Base-by-base conservation (phyloP, 92 coral and sea anemone species). In the Heliopora coerulea region DNA sequence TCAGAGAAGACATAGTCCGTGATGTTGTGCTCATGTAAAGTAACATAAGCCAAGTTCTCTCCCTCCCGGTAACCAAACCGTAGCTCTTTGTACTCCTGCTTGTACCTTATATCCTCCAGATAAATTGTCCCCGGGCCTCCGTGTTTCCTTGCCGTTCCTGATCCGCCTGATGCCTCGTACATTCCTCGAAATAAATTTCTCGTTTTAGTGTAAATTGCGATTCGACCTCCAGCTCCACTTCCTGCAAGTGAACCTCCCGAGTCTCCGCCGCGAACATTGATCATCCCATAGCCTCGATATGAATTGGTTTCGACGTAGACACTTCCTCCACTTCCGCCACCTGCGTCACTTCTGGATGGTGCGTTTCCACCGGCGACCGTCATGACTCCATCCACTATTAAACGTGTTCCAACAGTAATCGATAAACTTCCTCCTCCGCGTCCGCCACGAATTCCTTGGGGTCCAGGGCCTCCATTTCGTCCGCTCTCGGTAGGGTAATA, bases 261-360 rank as follows among this genome's bases (percentile, higher is more conserved):
- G 56, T 82, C 72, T 13, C 97, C 97, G 14, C 97, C 97, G 42
- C 74, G 84, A 8, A 76, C 88, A 73, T 78, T 83, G 30, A 90
- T 49, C 48, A 62, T 81, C 32, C 97, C 97, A 78, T 80, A 87
- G 18, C 97, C 97, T 89, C 50, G 31, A 33, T 85, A 92, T 15
- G 25, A 49, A 13, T 89, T 90, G 27, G 96, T 81, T 39, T 35
- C 68, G 26, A 92, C 81, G 23, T 41, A 65, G 42, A 92, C 62
- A 32, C 97, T 90, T 56, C 97, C 97, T 19, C 97, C 97, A 57
- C 97, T 92, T 39, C 97, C 97, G n/a, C 97, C 97, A 15, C 97
- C 97, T 33, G 96, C 96, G 32, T 81, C 85, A 48, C 78, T 61
- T 32, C 85, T 82, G 32, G 77, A 40, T n/a, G 13, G 59, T 3